Base-by-base conservation (phyloP, 1,140 invertebrate species). In the Lineus longissimus region DNA sequence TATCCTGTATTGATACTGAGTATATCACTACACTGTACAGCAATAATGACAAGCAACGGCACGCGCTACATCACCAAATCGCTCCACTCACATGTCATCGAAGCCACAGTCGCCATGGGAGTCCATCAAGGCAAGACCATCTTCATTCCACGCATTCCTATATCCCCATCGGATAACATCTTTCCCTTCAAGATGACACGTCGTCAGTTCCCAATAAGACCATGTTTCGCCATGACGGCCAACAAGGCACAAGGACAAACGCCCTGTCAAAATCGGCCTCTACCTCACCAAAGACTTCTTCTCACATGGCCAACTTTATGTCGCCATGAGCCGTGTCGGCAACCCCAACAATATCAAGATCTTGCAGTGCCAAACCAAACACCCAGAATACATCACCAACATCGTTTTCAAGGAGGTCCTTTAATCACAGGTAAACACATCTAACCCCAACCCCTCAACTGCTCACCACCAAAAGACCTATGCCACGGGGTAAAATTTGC, bases 241-340 rank as follows among this genome's bases (percentile, higher is more conserved):
- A 86, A 86, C 71, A 86, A 86, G 74, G 67, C 82, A 6, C 85
- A 87, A 75, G 84, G 85, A 15, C 83, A 86, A 72, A 67, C 77
- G 2, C 58, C 79, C 1, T n/a, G 40, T 61, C 27, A 29, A 72
- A 76, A 25, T 72, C 76, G 66, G 66, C 15, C 31, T 77, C n/a
- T 30, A 70, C 58, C 25, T 75, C 13, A 6, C n/a, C 40, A 15
- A 62, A 0, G 58, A 57, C 2, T 62, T 66, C 1, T 78, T 75
- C 51, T 25, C 60, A 0, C 72, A 77, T 64, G 76, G 76, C 13
- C n/a, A n/a, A n/a, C n/a, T n/a, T n/a, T n/a, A n/a, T n/a, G n/a
- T n/a, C n/a, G n/a, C n/a, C n/a, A n/a, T n/a, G n/a, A n/a, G n/a
- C n/a, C n/a, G n/a, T n/a, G n/a, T n/a, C n/a, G n/a, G n/a, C n/a